Evolutionary conservation across 2,888 invertebrate species (phyloP).

Genomic region (Caenorhabditis macrosperma): DNA sequence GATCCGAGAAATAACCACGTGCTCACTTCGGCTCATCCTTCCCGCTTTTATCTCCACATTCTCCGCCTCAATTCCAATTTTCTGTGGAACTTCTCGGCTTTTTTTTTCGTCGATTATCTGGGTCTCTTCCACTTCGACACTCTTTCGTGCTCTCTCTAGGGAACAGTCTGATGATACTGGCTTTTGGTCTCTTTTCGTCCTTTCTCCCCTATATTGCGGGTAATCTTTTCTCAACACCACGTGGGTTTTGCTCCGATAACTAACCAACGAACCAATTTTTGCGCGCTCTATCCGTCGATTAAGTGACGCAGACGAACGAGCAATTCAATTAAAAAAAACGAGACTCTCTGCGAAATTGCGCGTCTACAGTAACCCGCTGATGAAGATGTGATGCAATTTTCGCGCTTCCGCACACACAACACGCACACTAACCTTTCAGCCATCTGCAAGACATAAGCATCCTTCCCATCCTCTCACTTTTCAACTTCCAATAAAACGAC

Average conservation of each 20-base stretch:
- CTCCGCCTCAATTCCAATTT: neutral
- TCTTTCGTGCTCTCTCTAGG: conserved; percentile 1
- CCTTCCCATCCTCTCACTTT: neutral
- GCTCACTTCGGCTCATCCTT: conserved; percentile 9
- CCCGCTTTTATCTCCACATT: neutral
- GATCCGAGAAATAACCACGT: neutral
- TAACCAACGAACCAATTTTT: too few relatives aligned
- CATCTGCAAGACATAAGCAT: neutral
- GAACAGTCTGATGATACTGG: too few relatives aligned
- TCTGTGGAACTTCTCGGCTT: neutral
- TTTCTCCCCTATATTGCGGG: conserved; percentile 7
- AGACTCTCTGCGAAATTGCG: neutral
- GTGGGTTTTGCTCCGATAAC: too few relatives aligned
- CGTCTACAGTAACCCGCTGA: neutral
- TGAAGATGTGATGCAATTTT: conserved; percentile 1
- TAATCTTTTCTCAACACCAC: too few relatives aligned
- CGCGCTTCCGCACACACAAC: too few relatives aligned
- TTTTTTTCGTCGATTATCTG: neutral
- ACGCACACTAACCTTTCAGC: too few relatives aligned
- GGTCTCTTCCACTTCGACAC: neutral
- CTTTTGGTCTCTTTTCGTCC: neutral
- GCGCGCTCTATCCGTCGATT: neutral
- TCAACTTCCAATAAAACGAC: neutral
- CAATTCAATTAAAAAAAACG: neutral
- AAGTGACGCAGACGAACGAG: neutral